Evolutionary conservation across 2,113 vertebrate genomes (phyloP), one percentile per base, ranked within the genome.

Genomic region (Brachyhypopomus occidentalis): DNA sequence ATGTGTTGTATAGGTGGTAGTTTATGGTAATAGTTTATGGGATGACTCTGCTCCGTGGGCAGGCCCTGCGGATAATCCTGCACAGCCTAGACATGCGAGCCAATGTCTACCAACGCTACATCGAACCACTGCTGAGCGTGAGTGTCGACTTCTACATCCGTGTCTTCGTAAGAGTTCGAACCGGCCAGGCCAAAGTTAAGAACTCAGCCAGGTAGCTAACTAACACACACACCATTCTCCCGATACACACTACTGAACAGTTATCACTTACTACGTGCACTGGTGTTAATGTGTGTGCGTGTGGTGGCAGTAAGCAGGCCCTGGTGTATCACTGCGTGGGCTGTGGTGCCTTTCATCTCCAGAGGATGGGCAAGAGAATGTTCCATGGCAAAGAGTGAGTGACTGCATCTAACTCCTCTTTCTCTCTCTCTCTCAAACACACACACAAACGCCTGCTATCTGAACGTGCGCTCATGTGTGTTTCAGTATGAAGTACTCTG

Each of bases 91-190:
- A 98, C 83, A 94, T 95, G 41, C 91, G 91, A 0, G 95, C 97
- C 3, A 96, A 94, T 25, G 95, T 96, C 77, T 95, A 98, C 91
- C 97, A 98, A 91, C 95, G 97, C 25, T 97, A 94, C n/a, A 92
- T 98, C 38, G 88, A 90, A 45, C 96, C 96, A 0, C 91, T 98
- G 82, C 92, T 98, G n/a, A 94, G 93, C 0, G 41, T 98, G 92
- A 98, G 96, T 0, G 97, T 90, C 0, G 96, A 98, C 88, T 98
- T 98, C 86, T 98, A 98, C 67, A 93, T 98, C 16, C 90, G 97
- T 0, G 95, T 98, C 1, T 98, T 97, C 38, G 95, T 96, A 0
- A 90, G 94, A 0, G 92, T 98, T 74, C 94, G 94, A 91, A 95
- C 95, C 0, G 95, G 96, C 27, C 96, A 98, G 88, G 95, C 94